Evolutionary conservation across 2,888 invertebrate genomes (phyloP).

Genomic region (Kuschelorhynchus macadamiae): DNA sequence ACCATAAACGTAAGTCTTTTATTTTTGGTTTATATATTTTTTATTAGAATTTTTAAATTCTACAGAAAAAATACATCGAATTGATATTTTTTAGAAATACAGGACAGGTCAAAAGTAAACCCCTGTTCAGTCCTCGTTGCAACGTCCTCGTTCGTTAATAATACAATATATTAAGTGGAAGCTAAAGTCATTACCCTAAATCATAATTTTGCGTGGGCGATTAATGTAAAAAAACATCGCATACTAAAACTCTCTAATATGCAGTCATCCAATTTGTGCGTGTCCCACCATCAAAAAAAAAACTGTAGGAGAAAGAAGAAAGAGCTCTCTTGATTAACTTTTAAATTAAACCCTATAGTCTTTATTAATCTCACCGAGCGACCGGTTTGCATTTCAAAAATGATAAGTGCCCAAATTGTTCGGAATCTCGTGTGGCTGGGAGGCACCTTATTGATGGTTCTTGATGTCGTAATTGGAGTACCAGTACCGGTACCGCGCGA

Average conservation of each 20-base stretch:
- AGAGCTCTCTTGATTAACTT: conserved; percentile 39
- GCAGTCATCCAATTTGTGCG: conserved; percentile 24
- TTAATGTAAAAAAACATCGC: too few relatives aligned
- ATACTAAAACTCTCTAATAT: conserved; percentile 31
- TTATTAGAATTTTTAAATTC: too few relatives aligned
- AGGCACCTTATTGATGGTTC: conserved; percentile 20
- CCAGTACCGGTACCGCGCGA: conserved; percentile 33
- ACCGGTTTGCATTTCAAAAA: conserved; percentile 27
- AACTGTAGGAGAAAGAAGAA: conserved; percentile 30
- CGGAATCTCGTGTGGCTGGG: conserved; percentile 9
- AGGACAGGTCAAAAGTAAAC: too few relatives aligned
- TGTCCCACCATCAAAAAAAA: conserved; percentile 38
- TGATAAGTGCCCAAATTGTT: conserved; percentile 20
- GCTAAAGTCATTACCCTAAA: too few relatives aligned
- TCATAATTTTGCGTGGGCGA: too few relatives aligned
- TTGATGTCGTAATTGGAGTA: conserved; percentile 31
- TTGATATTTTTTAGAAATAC: too few relatives aligned
- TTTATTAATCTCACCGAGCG: conserved; percentile 23
- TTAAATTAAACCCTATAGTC: conserved; percentile 29
- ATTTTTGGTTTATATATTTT: too few relatives aligned
- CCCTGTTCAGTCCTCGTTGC: too few relatives aligned
- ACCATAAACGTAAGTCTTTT: too few relatives aligned
- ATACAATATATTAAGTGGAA: too few relatives aligned
- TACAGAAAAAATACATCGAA: too few relatives aligned
- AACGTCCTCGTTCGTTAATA: too few relatives aligned